Conservation (phyloP, 2,113 vertebrate species). For the Gambusia holbrooki region DNA sequence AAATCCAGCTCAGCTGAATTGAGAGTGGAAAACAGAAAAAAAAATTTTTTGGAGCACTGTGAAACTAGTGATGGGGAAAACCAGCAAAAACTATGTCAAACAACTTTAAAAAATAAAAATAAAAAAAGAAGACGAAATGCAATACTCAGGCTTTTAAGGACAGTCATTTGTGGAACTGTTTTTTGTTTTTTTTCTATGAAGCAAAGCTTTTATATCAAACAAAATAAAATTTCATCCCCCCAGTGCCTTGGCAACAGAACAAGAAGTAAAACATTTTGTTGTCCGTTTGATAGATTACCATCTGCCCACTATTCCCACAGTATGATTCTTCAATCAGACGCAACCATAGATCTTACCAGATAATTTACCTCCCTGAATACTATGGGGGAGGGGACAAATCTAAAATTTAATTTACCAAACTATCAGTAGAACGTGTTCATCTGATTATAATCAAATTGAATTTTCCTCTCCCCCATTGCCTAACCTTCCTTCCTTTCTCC, state of each 20-base stretch:
- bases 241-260: slow-evolving; percentile 37
- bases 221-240: slow-evolving; percentile 55
- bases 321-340: slow-evolving; percentile 74
- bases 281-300: slow-evolving; percentile 74
- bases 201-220: slow-evolving; percentile 49
- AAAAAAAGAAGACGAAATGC: slow-evolving; percentile 16
- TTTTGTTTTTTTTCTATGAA: slow-evolving; percentile 21
- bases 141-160: neutral
- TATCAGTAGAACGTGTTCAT: slow-evolving; percentile 75
- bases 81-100: neutral
- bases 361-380: slow-evolving; percentile 59
- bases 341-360: slow-evolving; percentile 70
- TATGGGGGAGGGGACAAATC: slow-evolving; percentile 70
- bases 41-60: too few species aligned
- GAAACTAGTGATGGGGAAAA: too few species aligned
- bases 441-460: slow-evolving; percentile 80
- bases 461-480: slow-evolving; percentile 60
- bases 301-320: slow-evolving; percentile 60
- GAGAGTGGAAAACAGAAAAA: too few species aligned
- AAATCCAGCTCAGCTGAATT: too few species aligned
- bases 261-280: slow-evolving; percentile 66
- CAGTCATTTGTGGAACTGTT: slow-evolving; percentile 4
- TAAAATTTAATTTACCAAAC: slow-evolving; percentile 78
- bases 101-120: neutral
- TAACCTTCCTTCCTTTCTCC: slow-evolving; percentile 39